Percentiles rank a stretch among this genome's conserved stretches.
phyloP scores from a whole-genome alignment of 2,113 vertebrate genomes.

The Bombycilla garrulus region DNA sequence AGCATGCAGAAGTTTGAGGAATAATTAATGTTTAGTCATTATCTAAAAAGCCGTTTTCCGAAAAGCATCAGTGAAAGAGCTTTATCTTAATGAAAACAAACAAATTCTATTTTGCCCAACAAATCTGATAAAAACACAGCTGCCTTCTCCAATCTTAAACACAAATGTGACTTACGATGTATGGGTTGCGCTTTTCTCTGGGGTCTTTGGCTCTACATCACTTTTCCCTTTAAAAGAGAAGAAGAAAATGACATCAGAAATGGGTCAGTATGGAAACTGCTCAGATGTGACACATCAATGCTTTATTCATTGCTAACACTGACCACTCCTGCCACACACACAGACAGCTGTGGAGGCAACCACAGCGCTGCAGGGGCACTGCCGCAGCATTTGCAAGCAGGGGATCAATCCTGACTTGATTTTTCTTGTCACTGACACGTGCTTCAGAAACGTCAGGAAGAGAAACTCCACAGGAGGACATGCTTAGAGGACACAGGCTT shows the following conservation, averaged over 20 bases:
- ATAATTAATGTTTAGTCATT: conserved; percentile 51
- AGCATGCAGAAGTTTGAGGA: neutral
- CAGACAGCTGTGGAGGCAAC: neutral
- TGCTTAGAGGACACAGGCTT: neutral
- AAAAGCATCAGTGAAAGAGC: conserved; percentile 34
- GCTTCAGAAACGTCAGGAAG: neutral
- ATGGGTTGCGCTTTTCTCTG: conserved; percentile 83
- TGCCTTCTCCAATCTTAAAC: conserved; percentile 33
- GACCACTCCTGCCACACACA: neutral
- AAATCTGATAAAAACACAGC: conserved; percentile 42
- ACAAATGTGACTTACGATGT: conserved; percentile 90
- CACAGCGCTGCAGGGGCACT: neutral
- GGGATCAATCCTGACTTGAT: neutral
- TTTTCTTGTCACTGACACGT: neutral
- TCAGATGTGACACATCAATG: conserved; percentile 22
- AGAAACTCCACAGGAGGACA: neutral
- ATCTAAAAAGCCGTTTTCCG: conserved; percentile 44
- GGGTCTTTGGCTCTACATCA: conserved; percentile 82
- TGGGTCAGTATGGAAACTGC: conserved; percentile 20
- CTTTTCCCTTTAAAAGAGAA: conserved; percentile 82
- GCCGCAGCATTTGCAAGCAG: neutral
- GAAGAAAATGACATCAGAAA: conserved; percentile 61
- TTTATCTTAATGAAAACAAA: conserved; percentile 51
- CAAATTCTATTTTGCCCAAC: conserved; percentile 21
- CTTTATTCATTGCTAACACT: conserved; percentile 22